Percentiles rank a stretch among this genome's conserved stretches.
Conservation (phyloP, 2,888 invertebrate species). For the Nymphalis c-album region DNA sequence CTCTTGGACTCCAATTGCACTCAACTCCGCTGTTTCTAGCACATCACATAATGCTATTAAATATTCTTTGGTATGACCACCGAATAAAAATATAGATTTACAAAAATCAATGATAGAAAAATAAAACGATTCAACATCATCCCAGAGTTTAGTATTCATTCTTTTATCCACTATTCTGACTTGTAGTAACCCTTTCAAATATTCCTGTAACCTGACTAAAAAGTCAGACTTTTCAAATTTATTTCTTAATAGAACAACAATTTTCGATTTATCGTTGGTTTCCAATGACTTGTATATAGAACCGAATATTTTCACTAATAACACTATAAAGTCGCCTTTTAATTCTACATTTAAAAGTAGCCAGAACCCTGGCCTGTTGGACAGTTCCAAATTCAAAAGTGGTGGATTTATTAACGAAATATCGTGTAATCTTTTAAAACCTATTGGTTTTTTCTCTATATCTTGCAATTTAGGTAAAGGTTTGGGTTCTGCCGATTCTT, state of each 20-base stretch:
- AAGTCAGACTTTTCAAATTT: constrained; percentile 53
- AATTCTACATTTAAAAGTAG: constrained; percentile 66
- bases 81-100: constrained; percentile 60
- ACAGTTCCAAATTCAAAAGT: constrained; percentile 65
- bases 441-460: constrained; percentile 68
- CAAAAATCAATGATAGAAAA: constrained; percentile 55
- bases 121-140: constrained; percentile 67
- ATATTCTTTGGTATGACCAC: constrained; percentile 49
- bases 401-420: constrained; percentile 65
- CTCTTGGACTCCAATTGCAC: constrained; percentile 60
- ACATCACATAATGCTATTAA: constrained; percentile 54
- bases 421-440: constrained; percentile 70
- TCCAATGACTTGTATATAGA: constrained; percentile 63
- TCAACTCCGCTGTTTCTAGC: constrained; percentile 56
- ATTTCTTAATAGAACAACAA: constrained; percentile 52
- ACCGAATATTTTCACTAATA: constrained; percentile 70
- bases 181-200: constrained; percentile 56
- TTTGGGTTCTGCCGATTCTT: constrained; percentile 51
- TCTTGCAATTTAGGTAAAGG: constrained; percentile 46
- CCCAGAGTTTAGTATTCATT: constrained; percentile 69
- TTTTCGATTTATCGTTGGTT: constrained; percentile 59
- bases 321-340: constrained; percentile 72
- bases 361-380: constrained; percentile 71
- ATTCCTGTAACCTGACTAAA: constrained; percentile 57
- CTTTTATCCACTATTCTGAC: constrained; percentile 66